Evolutionary conservation across 2,888 invertebrate species (phyloP), one percentile per base, ranked within the genome.

Genomic region (Troglohyphantes excavatus): DNA sequence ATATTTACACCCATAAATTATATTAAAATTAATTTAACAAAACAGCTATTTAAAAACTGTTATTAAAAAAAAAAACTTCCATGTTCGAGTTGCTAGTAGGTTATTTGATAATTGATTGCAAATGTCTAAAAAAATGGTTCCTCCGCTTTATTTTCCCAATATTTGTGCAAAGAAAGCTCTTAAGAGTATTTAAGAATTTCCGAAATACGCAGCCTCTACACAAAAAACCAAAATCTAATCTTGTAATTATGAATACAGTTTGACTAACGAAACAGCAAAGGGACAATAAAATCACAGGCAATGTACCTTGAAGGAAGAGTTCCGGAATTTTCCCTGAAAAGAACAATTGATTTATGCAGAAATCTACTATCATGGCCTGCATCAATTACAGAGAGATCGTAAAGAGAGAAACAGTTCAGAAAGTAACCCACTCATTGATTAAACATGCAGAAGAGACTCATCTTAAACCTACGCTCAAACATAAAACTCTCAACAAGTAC

Each of bases 261-360:
- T 89, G 89, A 89, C 89, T 83, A 89, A 89, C 68, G 53, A 75
- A 88, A 88, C 89, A 89, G 83, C 83, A 89, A 53, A 83, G 76
- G 89, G 76, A 89, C 63, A 89, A 81, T 72, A 88, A 87, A 88
- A 83, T 89, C 83, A 83, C 83, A 89, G 89, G 89, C 89, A 89
- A 83, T 76, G 89, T 89, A 89, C 89, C 89, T 83, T 89, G 83
- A 89, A 89, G 78, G 89, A 89, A 89, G 89, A 89, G 89, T 89
- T 89, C 89, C 89, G 89, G 89, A 89, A 89, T 89, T 89, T 89
- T 68, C 89, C 89, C 89, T 89, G 83, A 89, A 89, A 89, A 89
- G 89, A 89, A 89, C 89, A 89, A 89, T 89, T 89, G 78, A 82
- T 89, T 89, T 89, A 89, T 89, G 89, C 89, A 89, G 89, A 83